Base-by-base conservation (phyloP, 2,797 vertebrate genomes). In the Peromyscus eremicus region DNA sequence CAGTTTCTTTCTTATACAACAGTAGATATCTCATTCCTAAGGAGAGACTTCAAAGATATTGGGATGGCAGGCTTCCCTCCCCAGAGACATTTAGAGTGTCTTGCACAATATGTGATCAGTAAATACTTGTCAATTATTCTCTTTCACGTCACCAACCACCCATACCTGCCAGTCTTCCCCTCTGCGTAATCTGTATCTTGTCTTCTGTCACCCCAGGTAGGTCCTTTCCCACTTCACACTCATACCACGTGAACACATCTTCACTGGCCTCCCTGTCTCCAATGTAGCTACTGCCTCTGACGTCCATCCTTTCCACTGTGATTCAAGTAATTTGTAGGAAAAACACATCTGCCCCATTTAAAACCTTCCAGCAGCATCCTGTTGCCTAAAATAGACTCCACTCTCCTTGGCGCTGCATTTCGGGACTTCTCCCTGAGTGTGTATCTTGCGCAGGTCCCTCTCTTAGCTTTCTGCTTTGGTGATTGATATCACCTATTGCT, bases 301-400 rank as follows among this genome's bases (percentile, higher is more conserved):
- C 73, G 76, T 70, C 46, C 10, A 73, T 16, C 46, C 83, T 60
- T 60, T 27, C 32, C 7, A 6, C 27, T 37, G 5, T 34, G 55
- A 76, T 71, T 43, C 80, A 9, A 70, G 12, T 82, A 12, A 92
- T 66, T 80, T 37, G 32, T 64, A 43, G 32, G 83, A 43, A 91
- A 80, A 91, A 64, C 11, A 70, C 8, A 68, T 57, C 34, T 84
- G 84, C 64, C 89, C 91, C 66, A 89, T 13, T 89, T 81, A 82
- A 76, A 64, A 89, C 27, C 4, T 27, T 55, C 81, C 19, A 89
- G 32, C 34, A 9, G 6, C 71, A 0, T 23, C 60, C 55, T 25
- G 5, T n/a, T 70, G 6, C 66, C 85, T 90, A 57, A 89, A 86
- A 94, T 70, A 92, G 91, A 77, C 27, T 82, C 29, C 4, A 6